Conservation (phyloP, 2,888 invertebrate species). For the Ectobius pallidus region DNA sequence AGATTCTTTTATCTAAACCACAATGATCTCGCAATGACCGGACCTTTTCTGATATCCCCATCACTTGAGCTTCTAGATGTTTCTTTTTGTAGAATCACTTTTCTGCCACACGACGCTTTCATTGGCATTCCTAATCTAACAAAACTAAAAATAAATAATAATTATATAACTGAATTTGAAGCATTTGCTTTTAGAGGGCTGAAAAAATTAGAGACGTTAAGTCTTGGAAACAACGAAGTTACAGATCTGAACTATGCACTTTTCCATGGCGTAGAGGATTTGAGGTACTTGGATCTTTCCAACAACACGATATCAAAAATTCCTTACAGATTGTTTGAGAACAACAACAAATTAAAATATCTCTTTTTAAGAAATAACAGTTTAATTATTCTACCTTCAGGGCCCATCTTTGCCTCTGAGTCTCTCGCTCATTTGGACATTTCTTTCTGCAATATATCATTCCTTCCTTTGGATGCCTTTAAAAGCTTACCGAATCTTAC, state of each 20-base stretch:
- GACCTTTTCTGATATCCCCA: background rate
- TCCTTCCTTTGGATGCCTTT: background rate
- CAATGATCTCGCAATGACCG: background rate
- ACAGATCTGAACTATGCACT: background rate
- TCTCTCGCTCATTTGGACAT: constrained; percentile 10
- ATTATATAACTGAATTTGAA: constrained; percentile 15
- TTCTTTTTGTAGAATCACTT: constrained; percentile 9
- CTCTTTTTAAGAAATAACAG: background rate
- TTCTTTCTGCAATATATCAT: constrained; percentile 7
- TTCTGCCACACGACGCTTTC: constrained; percentile 12
- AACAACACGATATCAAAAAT: background rate
- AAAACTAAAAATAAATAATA: constrained; percentile 9
- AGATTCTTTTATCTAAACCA: constrained; percentile 1
- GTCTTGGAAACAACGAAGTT: background rate
- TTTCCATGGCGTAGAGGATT: background rate
- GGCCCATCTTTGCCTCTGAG: background rate
- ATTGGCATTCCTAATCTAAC: background rate
- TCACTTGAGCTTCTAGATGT: background rate
- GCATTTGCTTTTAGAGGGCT: background rate
- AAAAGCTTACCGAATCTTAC: background rate
- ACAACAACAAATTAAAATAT: background rate
- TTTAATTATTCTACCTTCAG: background rate
- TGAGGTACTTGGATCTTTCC: background rate
- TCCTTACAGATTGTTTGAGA: background rate
- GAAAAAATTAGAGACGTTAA: background rate